Evolutionary conservation across 2,888 invertebrate species (phyloP), one percentile per base, ranked within the genome.

Genomic region (Leptinotarsa haldemani): DNA sequence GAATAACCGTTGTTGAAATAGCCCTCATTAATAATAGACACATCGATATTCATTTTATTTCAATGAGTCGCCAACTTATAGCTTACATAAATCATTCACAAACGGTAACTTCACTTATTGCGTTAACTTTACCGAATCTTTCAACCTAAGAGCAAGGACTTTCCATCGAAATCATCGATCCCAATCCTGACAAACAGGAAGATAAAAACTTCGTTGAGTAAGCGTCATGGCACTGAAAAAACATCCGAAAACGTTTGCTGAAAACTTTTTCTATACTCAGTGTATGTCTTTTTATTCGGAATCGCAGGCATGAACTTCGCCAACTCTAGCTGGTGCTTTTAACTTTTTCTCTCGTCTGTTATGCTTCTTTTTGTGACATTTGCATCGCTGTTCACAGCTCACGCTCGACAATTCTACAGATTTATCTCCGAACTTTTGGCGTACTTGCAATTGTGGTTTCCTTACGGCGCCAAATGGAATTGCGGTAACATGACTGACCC

Each of bases 161-260:
- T 22, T 30, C 52, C 20, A 18, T 46, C 18, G 46, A 30, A 67
- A 40, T 46, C 18, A 53, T 52, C 2, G 40, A 71, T 53, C 50
- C 46, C 12, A 53, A 47, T 80, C 69, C 74, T 73, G 78, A 81
- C 82, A 83, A 83, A 83, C 83, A 83, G 82, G 82, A 83, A 83
- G 80, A 82, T 83, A 83, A 83, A 82, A 83, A 82, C 70, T 73
- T 65, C 56, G 74, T 79, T 79, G 76, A 74, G 74, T 70, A 76
- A 77, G 78, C 77, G 76, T 78, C 78, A 78, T 73, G 79, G 76
- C 74, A 73, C 70, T 69, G 74, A 79, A 80, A 79, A 75, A 70
- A 75, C 78, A 78, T 81, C 81, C 72, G 67, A 40, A 40, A 71
- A 61, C 65, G 72, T 73, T 74, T 76, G 74, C 74, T 70, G 78